Percentiles rank a stretch among this genome's conserved stretches.
Conservation (phyloP, 2,113 vertebrate species). For the Camelus bactrianus region DNA sequence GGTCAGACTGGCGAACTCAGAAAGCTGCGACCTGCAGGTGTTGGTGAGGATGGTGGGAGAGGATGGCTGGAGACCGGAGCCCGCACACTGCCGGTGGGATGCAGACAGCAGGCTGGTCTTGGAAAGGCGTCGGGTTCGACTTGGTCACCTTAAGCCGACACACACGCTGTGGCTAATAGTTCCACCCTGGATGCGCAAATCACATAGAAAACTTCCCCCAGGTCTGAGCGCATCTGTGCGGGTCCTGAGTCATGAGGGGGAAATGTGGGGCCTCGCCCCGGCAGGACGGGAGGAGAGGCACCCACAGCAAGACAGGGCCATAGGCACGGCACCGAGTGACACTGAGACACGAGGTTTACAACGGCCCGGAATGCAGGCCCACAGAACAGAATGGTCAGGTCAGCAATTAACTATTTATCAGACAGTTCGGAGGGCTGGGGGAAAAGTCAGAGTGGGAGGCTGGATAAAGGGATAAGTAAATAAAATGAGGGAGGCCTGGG, state of each 20-base stretch:
- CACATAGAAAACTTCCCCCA: neutral
- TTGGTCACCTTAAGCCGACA: neutral
- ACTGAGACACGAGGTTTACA: neutral
- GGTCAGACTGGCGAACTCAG: too few species aligned
- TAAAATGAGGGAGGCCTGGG: neutral
- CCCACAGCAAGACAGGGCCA: too few species aligned
- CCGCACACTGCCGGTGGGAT: neutral
- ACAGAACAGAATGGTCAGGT: neutral
- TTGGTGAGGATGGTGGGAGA: too few species aligned
- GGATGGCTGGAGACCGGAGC: rapidly evolving
- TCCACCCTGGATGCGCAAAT: neutral
- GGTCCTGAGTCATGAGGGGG: too few species aligned
- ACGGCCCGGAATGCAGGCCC: rapidly evolving
- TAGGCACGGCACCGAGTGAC: rapidly evolving
- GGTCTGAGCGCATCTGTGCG: too few species aligned
- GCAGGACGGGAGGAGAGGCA: neutral
- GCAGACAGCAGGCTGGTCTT: neutral
- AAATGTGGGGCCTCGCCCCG: neutral
- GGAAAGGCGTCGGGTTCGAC: neutral
- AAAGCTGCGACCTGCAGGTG: neutral
- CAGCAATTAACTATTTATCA: neutral
- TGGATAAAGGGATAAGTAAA: neutral
- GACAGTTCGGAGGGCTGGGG: neutral
- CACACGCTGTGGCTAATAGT: neutral
- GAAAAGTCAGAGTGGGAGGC: neutral